phyloP scores from a whole-genome alignment of 2,797 vertebrate species.

The Ptychobarbus kaznakovi region DNA sequence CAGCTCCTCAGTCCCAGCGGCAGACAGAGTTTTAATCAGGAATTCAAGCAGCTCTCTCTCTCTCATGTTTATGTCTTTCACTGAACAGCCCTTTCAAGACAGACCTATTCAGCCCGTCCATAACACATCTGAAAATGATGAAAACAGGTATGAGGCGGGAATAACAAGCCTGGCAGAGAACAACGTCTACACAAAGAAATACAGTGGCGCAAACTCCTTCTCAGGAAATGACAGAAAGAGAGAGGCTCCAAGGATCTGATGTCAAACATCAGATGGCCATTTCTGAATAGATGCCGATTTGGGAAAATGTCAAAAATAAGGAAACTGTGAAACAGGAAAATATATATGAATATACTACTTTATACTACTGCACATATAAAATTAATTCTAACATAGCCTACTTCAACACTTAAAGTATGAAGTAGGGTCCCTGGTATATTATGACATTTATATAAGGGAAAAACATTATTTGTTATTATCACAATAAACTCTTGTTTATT shows the following conservation, averaged over 20 bases:
- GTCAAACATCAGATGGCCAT: neutral
- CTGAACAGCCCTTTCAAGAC: slow-evolving; percentile 25
- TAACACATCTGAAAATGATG: slow-evolving; percentile 21
- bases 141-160: slow-evolving; percentile 4
- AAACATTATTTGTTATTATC: too few relatives aligned
- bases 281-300: neutral
- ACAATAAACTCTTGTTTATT: too few relatives aligned
- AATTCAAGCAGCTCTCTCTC: slow-evolving; percentile 9
- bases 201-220: slow-evolving; percentile 7
- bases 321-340: neutral
- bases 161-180: slow-evolving; percentile 21
- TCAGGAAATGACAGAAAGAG: slow-evolving; percentile 7
- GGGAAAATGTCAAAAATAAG: neutral
- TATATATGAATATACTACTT: neutral
- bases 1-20: slow-evolving; percentile 3
- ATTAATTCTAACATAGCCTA: too few relatives aligned
- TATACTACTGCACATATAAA: neutral
- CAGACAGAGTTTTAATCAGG: neutral
- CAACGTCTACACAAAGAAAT: slow-evolving; percentile 20
- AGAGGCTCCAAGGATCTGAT: neutral
- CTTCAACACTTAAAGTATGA: too few relatives aligned
- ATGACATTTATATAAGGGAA: too few relatives aligned
- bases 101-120: slow-evolving; percentile 15
- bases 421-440: too few relatives aligned
- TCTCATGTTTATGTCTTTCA: slow-evolving; percentile 26